phyloP scores from a whole-genome alignment of 2,888 invertebrate genomes.

The Plemyria rubiginata region DNA sequence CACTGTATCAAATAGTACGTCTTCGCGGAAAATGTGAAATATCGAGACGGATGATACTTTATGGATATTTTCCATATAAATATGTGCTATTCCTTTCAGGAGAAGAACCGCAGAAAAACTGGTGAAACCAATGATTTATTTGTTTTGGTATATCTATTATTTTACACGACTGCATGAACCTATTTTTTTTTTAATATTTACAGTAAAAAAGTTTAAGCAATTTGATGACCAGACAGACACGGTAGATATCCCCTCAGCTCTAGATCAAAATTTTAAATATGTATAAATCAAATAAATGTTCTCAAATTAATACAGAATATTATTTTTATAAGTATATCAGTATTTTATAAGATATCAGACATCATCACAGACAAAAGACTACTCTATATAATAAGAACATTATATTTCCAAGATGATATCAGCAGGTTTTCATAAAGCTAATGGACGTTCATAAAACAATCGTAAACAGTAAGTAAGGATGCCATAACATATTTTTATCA shows the following conservation, averaged over 20 bases:
- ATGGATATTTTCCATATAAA: slow-evolving; percentile 25
- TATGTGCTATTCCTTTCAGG: not conserved
- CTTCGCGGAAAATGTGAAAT: slow-evolving; percentile 58
- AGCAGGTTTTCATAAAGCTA: slow-evolving; percentile 21
- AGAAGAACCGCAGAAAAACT: not conserved
- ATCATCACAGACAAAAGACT: no score
- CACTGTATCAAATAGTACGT: slow-evolving; percentile 72
- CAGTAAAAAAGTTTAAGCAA: no score
- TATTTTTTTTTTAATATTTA: no score
- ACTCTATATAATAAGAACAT: not conserved
- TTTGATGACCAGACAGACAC: no score
- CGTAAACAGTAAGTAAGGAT: slow-evolving; percentile 29
- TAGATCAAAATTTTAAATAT: no score
- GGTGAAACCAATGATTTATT: not conserved
- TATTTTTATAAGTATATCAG: no score
- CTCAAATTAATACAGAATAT: no score
- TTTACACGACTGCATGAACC: no score
- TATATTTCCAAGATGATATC: slow-evolving; percentile 8
- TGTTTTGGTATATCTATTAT: no score
- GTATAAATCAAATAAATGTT: no score
- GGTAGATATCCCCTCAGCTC: no score
- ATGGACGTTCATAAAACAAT: slow-evolving; percentile 27
- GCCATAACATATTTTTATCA: slow-evolving; percentile 33
- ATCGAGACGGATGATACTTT: slow-evolving; percentile 54
- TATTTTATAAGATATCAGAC: no score